Percentiles rank a stretch among this genome's conserved stretches.
Evolutionary conservation across 2,797 vertebrate genomes (phyloP).

Genomic region (Schizopygopsis pylzovi): DNA sequence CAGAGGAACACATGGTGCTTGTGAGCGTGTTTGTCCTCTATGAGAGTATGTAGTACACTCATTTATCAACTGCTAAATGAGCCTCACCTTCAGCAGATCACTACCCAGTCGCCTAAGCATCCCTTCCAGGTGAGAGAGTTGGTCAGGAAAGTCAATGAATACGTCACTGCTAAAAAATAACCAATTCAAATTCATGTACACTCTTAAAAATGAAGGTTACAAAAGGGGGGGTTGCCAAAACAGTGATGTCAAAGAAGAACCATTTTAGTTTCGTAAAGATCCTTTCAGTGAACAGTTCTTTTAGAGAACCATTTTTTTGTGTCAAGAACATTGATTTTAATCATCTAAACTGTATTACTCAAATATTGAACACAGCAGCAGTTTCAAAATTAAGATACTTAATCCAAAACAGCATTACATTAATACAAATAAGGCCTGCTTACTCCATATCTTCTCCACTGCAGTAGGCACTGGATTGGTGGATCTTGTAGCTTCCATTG

Average conservation of each 20-base stretch:
- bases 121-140: slow-evolving; percentile 79
- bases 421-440: not conserved
- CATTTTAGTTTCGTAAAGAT: not conserved
- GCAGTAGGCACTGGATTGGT: slow-evolving; percentile 8
- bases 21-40: slow-evolving; percentile 19
- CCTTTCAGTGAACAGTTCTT: not conserved
- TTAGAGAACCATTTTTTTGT: not conserved
- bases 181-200: not conserved
- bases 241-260: not conserved
- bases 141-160: slow-evolving; percentile 71
- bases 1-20: slow-evolving; percentile 14
- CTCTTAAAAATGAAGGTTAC: not conserved
- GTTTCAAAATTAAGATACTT: not conserved
- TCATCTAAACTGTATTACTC: not conserved
- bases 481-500: slow-evolving; percentile 25
- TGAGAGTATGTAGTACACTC: not conserved
- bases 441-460: slow-evolving; percentile 48
- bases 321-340: not conserved
- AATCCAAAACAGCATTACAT: not conserved
- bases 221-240: too few species aligned
- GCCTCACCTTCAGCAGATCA: slow-evolving; percentile 78
- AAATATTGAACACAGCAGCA: not conserved
- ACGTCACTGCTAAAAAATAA: slow-evolving; percentile 66
- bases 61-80: slow-evolving; percentile 32
- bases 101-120: slow-evolving; percentile 79